Percentiles rank a stretch among this genome's conserved stretches.
phyloP scores from a whole-genome alignment of 2,797 vertebrate genomes.

The Pelobates cultripes region DNA sequence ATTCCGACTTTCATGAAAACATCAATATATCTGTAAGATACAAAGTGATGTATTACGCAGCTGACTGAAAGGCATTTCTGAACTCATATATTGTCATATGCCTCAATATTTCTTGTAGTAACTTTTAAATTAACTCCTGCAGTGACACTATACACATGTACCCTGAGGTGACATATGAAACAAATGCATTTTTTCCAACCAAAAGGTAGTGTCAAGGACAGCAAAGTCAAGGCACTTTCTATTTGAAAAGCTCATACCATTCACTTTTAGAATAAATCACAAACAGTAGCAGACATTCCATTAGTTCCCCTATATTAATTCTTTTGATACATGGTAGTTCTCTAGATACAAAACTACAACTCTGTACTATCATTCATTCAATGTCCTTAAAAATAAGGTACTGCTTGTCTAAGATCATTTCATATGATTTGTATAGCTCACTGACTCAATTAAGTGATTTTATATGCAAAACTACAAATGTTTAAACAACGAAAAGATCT shows the following conservation, averaged over 20 bases:
- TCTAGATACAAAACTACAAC: slow-evolving; percentile 46
- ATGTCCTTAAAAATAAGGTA: slow-evolving; percentile 44
- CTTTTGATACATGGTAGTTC: slow-evolving; percentile 53
- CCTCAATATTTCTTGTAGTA: slow-evolving; percentile 49
- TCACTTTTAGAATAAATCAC: slow-evolving; percentile 52
- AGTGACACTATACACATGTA: slow-evolving; percentile 51
- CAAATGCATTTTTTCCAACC: slow-evolving; percentile 47
- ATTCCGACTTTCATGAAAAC: not conserved
- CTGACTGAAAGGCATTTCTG: slow-evolving; percentile 34
- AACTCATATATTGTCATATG: slow-evolving; percentile 39
- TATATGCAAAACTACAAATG: slow-evolving; percentile 20
- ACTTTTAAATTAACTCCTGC: slow-evolving; percentile 54
- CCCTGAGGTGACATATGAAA: slow-evolving; percentile 52
- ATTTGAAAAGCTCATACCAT: slow-evolving; percentile 42
- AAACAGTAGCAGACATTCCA: slow-evolving; percentile 38
- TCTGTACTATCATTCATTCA: slow-evolving; percentile 45
- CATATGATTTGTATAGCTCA: slow-evolving; percentile 38
- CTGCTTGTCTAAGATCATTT: slow-evolving; percentile 38
- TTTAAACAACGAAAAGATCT: slow-evolving; percentile 24
- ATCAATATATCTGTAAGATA: slow-evolving; percentile 16
- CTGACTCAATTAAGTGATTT: slow-evolving; percentile 24
- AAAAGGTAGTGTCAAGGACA: slow-evolving; percentile 52
- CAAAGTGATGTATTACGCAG: slow-evolving; percentile 41
- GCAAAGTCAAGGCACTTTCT: slow-evolving; percentile 40
- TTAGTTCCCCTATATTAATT: slow-evolving; percentile 56